Evolutionary conservation across 1,140 invertebrate species (phyloP).

Genomic region (Halyomorpha halys): DNA sequence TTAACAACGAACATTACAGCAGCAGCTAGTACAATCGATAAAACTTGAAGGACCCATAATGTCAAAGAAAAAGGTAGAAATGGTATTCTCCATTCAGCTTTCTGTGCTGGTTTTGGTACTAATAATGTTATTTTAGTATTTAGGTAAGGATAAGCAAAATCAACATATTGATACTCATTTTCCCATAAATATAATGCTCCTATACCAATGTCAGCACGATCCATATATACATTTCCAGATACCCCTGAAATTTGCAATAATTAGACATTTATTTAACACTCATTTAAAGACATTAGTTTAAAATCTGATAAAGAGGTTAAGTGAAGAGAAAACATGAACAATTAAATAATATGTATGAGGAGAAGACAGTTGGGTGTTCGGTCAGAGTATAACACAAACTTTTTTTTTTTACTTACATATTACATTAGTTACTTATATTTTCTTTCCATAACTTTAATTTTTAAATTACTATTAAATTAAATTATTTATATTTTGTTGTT

Average conservation of each 20-base stretch:
- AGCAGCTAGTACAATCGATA: constrained; percentile 14
- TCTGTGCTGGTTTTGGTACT: constrained; percentile 18
- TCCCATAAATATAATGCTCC: constrained; percentile 49
- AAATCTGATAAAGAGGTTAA: not conserved
- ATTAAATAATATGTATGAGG: too few relatives aligned
- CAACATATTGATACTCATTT: constrained; percentile 42
- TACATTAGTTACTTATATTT: too few relatives aligned
- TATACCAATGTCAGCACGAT: constrained; percentile 47
- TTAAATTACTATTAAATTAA: too few relatives aligned
- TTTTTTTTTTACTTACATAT: too few relatives aligned
- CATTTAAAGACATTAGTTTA: too few relatives aligned
- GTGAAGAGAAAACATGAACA: not conserved
- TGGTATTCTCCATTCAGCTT: constrained; percentile 23
- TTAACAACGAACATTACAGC: constrained; percentile 15
- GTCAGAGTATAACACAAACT: too few relatives aligned
- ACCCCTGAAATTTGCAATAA: constrained; percentile 16
- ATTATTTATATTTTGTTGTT: too few relatives aligned
- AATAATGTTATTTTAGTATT: constrained; percentile 18
- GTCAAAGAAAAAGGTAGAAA: constrained; percentile 16
- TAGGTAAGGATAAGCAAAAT: constrained; percentile 41
- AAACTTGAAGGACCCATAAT: constrained; percentile 18
- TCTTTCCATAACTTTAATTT: too few relatives aligned
- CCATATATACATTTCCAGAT: constrained; percentile 36
- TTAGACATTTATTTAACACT: not conserved
- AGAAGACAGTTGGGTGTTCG: too few relatives aligned